Base-by-base conservation (phyloP, 1,140 invertebrate genomes). In the Macrobrachium nipponense region DNA sequence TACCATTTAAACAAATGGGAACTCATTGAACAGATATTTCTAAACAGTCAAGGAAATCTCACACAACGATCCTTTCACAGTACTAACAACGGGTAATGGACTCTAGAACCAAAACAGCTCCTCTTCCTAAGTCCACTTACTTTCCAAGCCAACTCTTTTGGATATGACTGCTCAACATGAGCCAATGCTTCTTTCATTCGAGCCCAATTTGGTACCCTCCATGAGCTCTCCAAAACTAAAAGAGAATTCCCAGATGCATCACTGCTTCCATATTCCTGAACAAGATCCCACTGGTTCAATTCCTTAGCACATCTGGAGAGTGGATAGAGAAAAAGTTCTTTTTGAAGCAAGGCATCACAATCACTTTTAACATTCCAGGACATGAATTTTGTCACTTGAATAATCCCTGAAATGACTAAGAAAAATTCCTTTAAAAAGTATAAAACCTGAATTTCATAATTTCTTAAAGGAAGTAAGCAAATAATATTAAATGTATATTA, bases 221-320 rank as follows among this genome's bases (percentile, higher is more conserved):
- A 99, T 0, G 97, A 95, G 90, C 96, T 96, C 89, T 99, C 98
- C 44, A 99, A 90, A 75, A 98, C 95, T n/a, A 98, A 92, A 89
- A 96, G 96, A 5, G 97, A 95, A 92, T 98, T 97, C 14, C 84
- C 86, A 23, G 88, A 87, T 58, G 93, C 94, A 89, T 87, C 95
- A 10, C 95, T 94, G 81, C 92, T 94, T 3, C 94, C 95, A 90
- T 97, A 97, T 66, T 98, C 97, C 18, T 97, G 91, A 5, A 99
- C 90, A 44, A 96, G 92, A 89, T 98, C 97, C 98, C 98, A 99
- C 89, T 99, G 97, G 92, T 99, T 99, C 5, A 99, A n/a, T 91
- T 99, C 98, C 90, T 98, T 98, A 0, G 96, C 95, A n/a, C n/a
- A 99, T 72, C 88, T 89, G 62, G 36, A 7, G n/a, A n/a, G n/a